Percentiles rank a stretch among this genome's conserved stretches.
Conservation (phyloP, 2,113 vertebrate species). For the Acrocephalus kingi region DNA sequence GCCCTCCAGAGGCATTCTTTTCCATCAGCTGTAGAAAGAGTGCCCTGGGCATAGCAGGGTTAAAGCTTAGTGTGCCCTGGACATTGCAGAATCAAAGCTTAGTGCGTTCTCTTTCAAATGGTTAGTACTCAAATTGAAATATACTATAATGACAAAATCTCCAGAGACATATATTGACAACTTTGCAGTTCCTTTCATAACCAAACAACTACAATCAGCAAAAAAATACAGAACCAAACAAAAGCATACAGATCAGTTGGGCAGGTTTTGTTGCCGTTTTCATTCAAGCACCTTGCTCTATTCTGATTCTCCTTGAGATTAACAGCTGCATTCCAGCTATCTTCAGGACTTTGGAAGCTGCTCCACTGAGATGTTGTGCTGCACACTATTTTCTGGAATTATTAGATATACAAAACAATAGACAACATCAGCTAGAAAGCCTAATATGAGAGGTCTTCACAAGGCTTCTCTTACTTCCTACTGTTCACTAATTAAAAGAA, state of each 20-base stretch:
- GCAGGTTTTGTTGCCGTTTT: background rate
- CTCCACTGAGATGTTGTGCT: background rate
- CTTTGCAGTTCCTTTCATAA: background rate
- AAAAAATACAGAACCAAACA: background rate
- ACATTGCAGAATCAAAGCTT: background rate
- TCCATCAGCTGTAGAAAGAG: background rate
- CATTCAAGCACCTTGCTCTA: background rate
- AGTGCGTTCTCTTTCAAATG: background rate
- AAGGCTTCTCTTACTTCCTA: background rate
- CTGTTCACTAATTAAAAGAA: background rate
- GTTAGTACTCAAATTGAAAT: background rate
- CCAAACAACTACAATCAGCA: background rate
- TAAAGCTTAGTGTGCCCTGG: background rate
- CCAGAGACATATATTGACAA: background rate
- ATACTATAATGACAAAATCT: background rate
- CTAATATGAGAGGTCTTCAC: background rate
- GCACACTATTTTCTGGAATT: background rate
- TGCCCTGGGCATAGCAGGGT: background rate
- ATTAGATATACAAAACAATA: background rate
- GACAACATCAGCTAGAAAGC: background rate
- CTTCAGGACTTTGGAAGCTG: background rate
- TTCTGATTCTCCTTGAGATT: background rate
- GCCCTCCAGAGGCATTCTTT: background rate
- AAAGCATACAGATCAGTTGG: background rate
- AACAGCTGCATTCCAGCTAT: background rate